A percentile compares a stretch with the other conserved stretches of the same genome.
Conservation (phyloP, 2,888 invertebrate species). For the Caenorhabditis sulstoni region DNA sequence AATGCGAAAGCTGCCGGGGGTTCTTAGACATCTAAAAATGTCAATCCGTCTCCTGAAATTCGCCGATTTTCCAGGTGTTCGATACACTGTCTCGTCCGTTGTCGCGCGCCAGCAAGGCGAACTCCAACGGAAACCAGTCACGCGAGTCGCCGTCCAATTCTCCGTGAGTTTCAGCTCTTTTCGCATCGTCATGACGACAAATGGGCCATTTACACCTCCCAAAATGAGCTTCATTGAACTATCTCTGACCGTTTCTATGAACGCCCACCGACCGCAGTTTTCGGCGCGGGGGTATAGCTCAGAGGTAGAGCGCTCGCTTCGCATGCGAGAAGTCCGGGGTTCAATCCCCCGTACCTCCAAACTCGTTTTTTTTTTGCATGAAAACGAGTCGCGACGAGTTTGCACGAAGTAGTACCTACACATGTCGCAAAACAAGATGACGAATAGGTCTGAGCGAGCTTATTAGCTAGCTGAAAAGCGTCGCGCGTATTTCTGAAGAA, state of each 20-base stretch:
- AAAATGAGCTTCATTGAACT: no score
- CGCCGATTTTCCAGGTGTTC: slow-evolving; percentile 52
- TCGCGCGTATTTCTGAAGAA: no score
- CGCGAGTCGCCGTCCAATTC: slow-evolving; percentile 36
- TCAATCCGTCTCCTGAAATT: no score
- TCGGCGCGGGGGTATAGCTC: slow-evolving; percentile 63
- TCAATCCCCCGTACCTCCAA: slow-evolving; percentile 77
- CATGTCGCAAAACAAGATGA: no score
- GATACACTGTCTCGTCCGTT: slow-evolving; percentile 66
- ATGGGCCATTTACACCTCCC: background rate
- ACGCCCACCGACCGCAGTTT: background rate
- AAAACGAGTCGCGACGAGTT: no score
- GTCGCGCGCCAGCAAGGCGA: slow-evolving; percentile 60
- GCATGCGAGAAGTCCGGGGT: slow-evolving; percentile 79
- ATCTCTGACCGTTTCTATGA: no score
- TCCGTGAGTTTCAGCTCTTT: slow-evolving; percentile 33
- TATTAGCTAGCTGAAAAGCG: no score
- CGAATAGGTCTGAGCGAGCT: no score
- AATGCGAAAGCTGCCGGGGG: no score
- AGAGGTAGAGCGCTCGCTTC: slow-evolving; percentile 79
- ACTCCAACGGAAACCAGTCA: slow-evolving; percentile 27
- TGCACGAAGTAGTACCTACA: no score
- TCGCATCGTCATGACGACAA: background rate
- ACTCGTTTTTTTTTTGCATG: no score
- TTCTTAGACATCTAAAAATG: background rate